These are phyloP conservation scores for Chauna torquata DNA, from an alignment of 2,113 vertebrate species.

Conservation along the genomic window DNA sequence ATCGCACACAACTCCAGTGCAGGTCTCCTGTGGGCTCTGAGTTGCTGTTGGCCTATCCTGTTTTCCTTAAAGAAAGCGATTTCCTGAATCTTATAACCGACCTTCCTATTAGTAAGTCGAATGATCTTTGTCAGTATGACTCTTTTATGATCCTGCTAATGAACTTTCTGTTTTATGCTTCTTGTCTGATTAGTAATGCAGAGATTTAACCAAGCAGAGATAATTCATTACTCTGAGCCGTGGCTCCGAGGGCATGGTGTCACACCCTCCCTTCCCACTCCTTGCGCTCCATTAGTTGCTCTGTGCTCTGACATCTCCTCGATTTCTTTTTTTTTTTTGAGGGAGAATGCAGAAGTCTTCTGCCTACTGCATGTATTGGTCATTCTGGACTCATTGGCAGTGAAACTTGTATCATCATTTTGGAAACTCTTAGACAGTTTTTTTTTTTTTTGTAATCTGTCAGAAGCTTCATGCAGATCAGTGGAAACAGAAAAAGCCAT, in stretches of 20 bases:
- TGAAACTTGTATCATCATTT: neutral
- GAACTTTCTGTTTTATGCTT: constrained; percentile 59
- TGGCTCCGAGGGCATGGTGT: constrained; percentile 28
- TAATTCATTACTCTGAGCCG: constrained; percentile 54
- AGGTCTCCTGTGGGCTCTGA: neutral
- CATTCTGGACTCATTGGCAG: neutral
- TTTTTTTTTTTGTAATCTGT: neutral
- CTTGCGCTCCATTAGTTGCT: neutral
- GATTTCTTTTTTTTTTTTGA: neutral
- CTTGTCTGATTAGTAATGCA: constrained; percentile 65
- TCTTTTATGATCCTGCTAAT: constrained; percentile 61
- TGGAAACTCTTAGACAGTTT: neutral
- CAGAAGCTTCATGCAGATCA: neutral
- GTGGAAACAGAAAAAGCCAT: neutral
- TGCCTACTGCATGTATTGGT: neutral
- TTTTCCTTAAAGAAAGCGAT: neutral
- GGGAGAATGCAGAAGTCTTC: neutral
- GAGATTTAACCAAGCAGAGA: constrained; percentile 63
- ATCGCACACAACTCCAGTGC: neutral
- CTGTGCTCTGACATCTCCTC: neutral
- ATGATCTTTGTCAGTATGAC: constrained; percentile 54
- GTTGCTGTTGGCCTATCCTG: neutral
- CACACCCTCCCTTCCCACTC: constrained; percentile 29
- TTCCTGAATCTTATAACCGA: neutral
- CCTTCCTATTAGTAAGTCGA: neutral